Base-by-base conservation (phyloP, 2,888 invertebrate species). In the Chrysomela aeneicollis region DNA sequence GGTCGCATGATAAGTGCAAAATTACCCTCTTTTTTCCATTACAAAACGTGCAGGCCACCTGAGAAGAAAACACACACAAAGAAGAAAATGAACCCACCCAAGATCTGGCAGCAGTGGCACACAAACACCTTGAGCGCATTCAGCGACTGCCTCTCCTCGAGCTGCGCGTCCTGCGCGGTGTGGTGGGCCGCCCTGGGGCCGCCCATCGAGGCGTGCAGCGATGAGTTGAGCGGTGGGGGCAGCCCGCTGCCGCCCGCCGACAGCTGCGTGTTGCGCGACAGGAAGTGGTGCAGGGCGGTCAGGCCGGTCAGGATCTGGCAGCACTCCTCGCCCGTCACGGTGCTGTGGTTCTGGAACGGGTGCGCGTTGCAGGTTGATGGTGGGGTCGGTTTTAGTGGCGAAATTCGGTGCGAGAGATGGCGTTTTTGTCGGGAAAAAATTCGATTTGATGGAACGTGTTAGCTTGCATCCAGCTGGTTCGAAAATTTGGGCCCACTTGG, bases 91-190 rank as follows among this genome's bases (percentile, higher is more conserved):
- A 6, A 37, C 64, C 65, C 50, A 15, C 93, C 93, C 54, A 99
- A 85, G 74, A 97, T 93, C 85, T 98, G 97, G 78, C 93, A 91
- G 1, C 92, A 89, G 79, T 93, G 90, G 65, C 86, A 88, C 82
- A 80, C 78, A 67, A 83, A 80, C 65, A 87, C 83, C 79, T 90
- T 92, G 15, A 94, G 83, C 0, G 93, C 90, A 61, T 90, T 90
- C 61, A 95, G 82, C 0, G 94, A 94, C 66, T 90, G 88, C 73
- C 91, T 88, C 76, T 94, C 94, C 78, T 90, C 89, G 0, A 87
- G 79, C 71, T 86, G 85, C 1, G 85, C 84, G 76, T 86, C 85
- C 73, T 74, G 84, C 68, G 76, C 76, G 68, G 72, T 83, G 26
- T 55, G 55, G 70, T 74, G 73, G 64, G 71, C 77, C 49, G 67